Conservation (phyloP, 35 echinoderm and acorn worm genomes). For the Heliocidaris tuberculata region DNA sequence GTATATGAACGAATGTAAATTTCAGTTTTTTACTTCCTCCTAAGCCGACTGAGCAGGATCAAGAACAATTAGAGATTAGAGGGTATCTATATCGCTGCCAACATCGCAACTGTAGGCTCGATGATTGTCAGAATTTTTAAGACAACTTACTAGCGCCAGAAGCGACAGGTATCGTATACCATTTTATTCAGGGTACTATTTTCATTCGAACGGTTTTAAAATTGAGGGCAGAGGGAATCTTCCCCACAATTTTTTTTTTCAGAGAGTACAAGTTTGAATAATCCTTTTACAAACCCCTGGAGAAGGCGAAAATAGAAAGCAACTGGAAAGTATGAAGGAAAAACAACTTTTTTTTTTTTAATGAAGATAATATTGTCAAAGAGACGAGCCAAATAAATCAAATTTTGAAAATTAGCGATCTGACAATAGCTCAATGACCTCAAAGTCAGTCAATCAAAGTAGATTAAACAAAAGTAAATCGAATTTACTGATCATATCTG, state of each 20-base stretch:
- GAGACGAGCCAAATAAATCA: neutral
- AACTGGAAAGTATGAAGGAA: neutral
- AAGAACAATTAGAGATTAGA: neutral
- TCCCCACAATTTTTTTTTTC: neutral
- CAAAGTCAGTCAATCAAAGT: too few species aligned
- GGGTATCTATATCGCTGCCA: neutral
- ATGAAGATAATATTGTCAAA: neutral
- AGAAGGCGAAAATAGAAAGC: neutral
- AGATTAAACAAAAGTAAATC: too few species aligned
- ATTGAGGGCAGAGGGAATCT: neutral
- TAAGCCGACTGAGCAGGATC: neutral
- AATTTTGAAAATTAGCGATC: too few species aligned
- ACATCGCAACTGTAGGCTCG: neutral
- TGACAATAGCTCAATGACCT: too few species aligned
- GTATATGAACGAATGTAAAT: neutral
- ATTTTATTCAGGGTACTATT: neutral
- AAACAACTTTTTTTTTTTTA: neutral
- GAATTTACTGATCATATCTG: too few species aligned
- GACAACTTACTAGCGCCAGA: neutral
- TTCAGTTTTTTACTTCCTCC: neutral
- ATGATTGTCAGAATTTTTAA: neutral
- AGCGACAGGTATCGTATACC: neutral
- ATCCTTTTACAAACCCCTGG: neutral
- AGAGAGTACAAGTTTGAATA: neutral
- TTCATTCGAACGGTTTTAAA: neutral